Evolutionary conservation across 1,140 invertebrate genomes (phyloP), one percentile per base, ranked within the genome.

Genomic region (Neodiprion virginianus): DNA sequence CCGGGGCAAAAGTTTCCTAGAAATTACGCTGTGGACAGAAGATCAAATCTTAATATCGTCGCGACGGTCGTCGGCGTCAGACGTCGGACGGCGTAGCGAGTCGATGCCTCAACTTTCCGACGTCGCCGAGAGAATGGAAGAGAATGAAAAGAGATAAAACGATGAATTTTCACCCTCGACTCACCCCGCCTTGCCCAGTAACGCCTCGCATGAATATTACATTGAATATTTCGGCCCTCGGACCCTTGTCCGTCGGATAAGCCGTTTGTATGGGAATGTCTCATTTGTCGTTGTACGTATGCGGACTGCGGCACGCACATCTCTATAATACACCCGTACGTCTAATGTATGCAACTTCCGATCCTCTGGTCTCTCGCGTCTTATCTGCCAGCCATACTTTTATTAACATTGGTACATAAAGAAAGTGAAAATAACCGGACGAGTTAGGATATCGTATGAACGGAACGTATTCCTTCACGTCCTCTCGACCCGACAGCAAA

Each of bases 221-320:
- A 61, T 61, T 12, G 53, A 61, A 61, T 61, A 61, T 61, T 61
- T 61, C 53, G n/a, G 11, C 8, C 53, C 53, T 61, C n/a, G n/a
- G 11, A 12, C 53, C 53, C 53, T 40, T 17, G 53, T 7, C 4
- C 53, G 53, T 61, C 53, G 53, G 4, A 14, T 61, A 61, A 61
- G 53, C 53, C 53, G 53, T 61, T 61, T 61, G 53, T 61, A 61
- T 61, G 53, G 53, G 53, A 61, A 61, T 61, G 53, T 61, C 53
- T 61, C 53, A 61, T 61, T 61, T 61, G 53, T 61, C 8, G 53
- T 61, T 61, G 53, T 14, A 17, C 1, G 28, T 40, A 40, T 40
- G 28, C 28, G 28, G 28, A 40, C 28, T 40, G 28, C 5, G 28
- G 28, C 28, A 40, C 0, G 28, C 1, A 40, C 28, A 40, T 40